Base-by-base conservation (phyloP, 2,888 invertebrate species). In the Torymus aiolomorphi region DNA sequence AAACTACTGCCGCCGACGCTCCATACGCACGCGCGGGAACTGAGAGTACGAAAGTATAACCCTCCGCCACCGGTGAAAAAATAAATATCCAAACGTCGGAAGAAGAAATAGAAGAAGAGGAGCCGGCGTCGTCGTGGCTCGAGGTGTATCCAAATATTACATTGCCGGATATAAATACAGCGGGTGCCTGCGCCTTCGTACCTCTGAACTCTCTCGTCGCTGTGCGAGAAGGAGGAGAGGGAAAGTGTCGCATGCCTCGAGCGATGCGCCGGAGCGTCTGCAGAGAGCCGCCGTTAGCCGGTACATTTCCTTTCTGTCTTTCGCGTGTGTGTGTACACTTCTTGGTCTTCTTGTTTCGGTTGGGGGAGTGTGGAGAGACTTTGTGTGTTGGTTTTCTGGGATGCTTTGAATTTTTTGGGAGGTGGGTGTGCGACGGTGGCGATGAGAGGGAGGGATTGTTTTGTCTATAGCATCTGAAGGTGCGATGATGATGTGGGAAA, bases 151-250 rank as follows among this genome's bases (percentile, higher is more conserved):
- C 87, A 87, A 88, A 88, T 88, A 88, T 88, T 88, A 86, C 88
- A 87, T 86, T 86, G 86, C 83, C 84, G 84, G 88, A 87, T 88
- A 88, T 88, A 88, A 88, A 88, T 88, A 88, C 88, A 83, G 82
- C 10, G n/a, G 12, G 49, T n/a, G 13, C 13, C 1, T 12, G 13
- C 4, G 14, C 80, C 84, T 62, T 82, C 84, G 8, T 8, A 84
- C 84, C 84, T 85, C 83, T 85, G 86, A 85, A 85, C 84, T 82
- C 83, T 54, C 65, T 11, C n/a, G 56, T n/a, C 52, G 49, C 66
- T n/a, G 31, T 18, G n/a, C 18, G 57, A 61, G 13, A n/a, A 10
- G 52, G 61, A 52, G 14, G 67, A 24, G 16, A 31, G 54, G 63
- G 54, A 56, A 2, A 62, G 81, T 76, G 73, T 69, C 62, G 81